Base-by-base conservation (phyloP, 2,888 invertebrate species). In the Oxyteleia sp. region DNA sequence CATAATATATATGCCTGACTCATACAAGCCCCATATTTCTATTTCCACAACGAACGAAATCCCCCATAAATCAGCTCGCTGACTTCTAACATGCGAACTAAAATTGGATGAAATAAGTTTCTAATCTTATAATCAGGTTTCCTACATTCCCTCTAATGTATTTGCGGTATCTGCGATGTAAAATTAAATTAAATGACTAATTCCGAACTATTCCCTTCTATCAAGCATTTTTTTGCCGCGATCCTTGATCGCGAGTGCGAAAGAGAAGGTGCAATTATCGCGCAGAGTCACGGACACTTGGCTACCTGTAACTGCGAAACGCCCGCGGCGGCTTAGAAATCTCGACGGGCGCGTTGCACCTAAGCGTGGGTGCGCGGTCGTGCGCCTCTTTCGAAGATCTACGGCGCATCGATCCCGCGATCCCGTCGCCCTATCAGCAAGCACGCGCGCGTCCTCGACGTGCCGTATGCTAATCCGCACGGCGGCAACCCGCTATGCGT, bases 181-280 rank as follows among this genome's bases (percentile, higher is more conserved):
- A 38, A 11, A 43, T 43, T 43, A 43, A 43, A 43, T 43, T 23
- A 49, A 38, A 38, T n/a, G 38, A 38, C 38, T n/a, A 38, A 38
- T 38, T 38, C 38, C n/a, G n/a, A 38, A 38, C 38, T 38, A n/a
- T 38, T 63, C 47, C 47, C 32, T 63, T 63, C 32, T 68, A 43
- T 32, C 11, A 29, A 20, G 5, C 3, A 45, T 26, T 55, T 55
- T n/a, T 38, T 55, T 20, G 18, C 35, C 0, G 15, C 16, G 41
- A 69, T 68, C 61, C 35, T 53, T 53, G 32, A 69, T 68, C 45
- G 78, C 18, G 15, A 79, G 69, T 79, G 72, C 71, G 63, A 84
- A 85, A 82, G 84, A 81, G 85, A 87, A 87, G 75, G 86, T 69
- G 75, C 87, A 85, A 88, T 88, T 85, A 83, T 87, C 76, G 68